Evolutionary conservation across 2,797 vertebrate species (phyloP), one percentile per base, ranked within the genome.

Genomic region (Ibycter americanus): DNA sequence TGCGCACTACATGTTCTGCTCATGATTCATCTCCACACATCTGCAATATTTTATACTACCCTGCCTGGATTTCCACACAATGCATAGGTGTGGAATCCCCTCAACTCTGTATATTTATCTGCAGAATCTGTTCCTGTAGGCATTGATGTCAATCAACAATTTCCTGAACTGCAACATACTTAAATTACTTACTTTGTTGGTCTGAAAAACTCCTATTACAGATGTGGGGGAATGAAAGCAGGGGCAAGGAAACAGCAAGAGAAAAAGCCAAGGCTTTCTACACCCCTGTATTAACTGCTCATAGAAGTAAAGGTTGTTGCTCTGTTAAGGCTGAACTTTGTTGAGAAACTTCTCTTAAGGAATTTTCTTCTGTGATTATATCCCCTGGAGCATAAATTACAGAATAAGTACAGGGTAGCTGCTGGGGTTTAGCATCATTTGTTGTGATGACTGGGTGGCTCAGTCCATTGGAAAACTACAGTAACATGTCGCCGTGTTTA

Each of bases 331-430:
- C 25, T 55, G 68, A 74, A 70, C 36, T 90, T 79, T 31, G 9
- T 47, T 23, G 65, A 71, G 42, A 49, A 96, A 92, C 25, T 61
- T 93, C 79, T 89, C 89, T 95, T 74, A 63, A 77, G 88, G 77
- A 88, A 93, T 83, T 96, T 96, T 40, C 31, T 62, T 85, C 56
- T 59, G 26, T 66, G 55, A 92, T 94, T 94, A 85, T 87, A 96
- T 93, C 31, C 72, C 92, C 80, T 85, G 81, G 49, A 91, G 86
- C 91, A 96, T 76, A 84, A 90, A 94, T 62, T 36, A 55, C 49
- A 59, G 81, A 89, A 92, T 49, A 94, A 89, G 90, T 16, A 92
- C 44, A 77, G 88, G 63, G 68, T 65, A 93, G 89, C 90, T 97
- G 90, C 80, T 65, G 76, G 91, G 70, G 59, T 88, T 93, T 76